Evolutionary conservation across 2,797 vertebrate species (phyloP).

Genomic region (Caiman crocodilus): DNA sequence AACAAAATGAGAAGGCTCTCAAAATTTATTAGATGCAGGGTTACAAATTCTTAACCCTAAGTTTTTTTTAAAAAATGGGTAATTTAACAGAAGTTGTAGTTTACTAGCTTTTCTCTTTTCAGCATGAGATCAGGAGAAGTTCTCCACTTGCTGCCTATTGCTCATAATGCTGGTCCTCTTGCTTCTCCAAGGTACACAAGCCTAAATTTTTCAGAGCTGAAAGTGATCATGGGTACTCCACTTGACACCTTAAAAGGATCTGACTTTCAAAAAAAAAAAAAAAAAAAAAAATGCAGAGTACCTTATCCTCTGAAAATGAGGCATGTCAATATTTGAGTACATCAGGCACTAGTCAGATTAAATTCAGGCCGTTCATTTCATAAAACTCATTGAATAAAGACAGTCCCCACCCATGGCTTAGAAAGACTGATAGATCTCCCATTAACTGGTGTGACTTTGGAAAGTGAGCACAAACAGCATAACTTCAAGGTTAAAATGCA

Average conservation of each 20-base stretch:
- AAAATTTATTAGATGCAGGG: background rate
- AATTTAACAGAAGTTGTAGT: background rate
- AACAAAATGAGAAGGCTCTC: background rate
- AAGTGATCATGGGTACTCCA: background rate
- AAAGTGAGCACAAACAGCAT: background rate
- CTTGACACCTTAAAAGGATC: background rate
- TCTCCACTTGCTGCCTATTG: background rate
- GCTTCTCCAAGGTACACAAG: background rate
- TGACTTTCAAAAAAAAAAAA: background rate
- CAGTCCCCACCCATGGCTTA: background rate
- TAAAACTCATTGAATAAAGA: background rate
- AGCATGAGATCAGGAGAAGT: background rate
- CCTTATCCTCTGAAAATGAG: background rate
- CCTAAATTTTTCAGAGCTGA: background rate
- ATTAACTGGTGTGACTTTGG: constrained; percentile 12
- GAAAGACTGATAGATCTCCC: background rate
- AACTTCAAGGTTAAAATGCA: background rate
- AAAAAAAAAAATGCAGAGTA: background rate
- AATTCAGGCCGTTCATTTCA: background rate
- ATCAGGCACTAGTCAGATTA: background rate
- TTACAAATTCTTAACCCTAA: background rate
- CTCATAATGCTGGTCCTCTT: background rate
- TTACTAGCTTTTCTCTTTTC: background rate
- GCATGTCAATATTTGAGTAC: background rate
- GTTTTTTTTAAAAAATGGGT: too few relatives aligned